Evolutionary conservation across 1,140 invertebrate genomes (phyloP), one percentile per base, ranked within the genome.

Genomic region (Gonioctena quinquepunctata): DNA sequence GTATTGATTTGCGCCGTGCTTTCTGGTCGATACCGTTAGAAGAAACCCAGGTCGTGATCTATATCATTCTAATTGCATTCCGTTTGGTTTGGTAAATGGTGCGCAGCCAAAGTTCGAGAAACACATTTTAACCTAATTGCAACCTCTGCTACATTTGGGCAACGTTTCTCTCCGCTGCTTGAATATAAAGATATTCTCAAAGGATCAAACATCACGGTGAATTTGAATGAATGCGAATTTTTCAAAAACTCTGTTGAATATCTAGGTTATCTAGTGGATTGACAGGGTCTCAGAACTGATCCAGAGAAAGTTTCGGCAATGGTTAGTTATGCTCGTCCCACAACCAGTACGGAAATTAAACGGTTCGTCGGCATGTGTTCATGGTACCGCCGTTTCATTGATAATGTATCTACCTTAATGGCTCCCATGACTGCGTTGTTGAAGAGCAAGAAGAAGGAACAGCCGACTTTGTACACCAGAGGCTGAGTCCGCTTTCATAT

Each of bases 381-480:
- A 19, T 87, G 83, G 75, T 87, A 85, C 64, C 73, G 83, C 42
- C 73, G 83, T n/a, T 87, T 86, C 68, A 72, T 86, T 7, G 72
- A 75, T 28, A 73, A 84, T 49, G 79, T 85, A 54, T 72, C 83
- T 3, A 71, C 73, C 5, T 16, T 84, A 3, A 76, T 79, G 5
- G 74, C 69, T 1, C 83, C 84, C 11, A 67, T 87, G 3, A 77
- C 81, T 68, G 42, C 74, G 22, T 71, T 87, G 5, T 67, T 78
- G 22, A 80, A 79, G n/a, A 80, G 77, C 48, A 74, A 77, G 50
- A 74, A 69, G 4, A 70, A 71, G 49, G 23, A 8, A n/a, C 69
- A 74, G 48, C 3, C n/a, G 3, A 50, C 64, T 22, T 50, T 71
- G 68, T 65, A 66, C 6, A 19, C 26, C 22, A 7, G 33, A 72